Conservation (phyloP, 2,888 invertebrate genomes). For the Chorisops tibialis region DNA sequence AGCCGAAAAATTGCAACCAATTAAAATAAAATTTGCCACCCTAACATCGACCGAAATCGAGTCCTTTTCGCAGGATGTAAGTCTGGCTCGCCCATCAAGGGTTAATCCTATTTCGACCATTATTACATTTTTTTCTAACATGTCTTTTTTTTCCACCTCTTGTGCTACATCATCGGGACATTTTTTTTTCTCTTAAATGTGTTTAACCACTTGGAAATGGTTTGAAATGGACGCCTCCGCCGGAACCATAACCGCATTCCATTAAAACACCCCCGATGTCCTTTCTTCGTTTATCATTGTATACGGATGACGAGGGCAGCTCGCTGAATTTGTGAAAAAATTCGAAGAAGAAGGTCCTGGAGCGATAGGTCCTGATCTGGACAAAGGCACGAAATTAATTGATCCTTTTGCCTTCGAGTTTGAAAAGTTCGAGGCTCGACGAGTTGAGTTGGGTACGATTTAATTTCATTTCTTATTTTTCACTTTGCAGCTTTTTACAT, state of each 20-base stretch:
- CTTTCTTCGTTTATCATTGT: too few species aligned
- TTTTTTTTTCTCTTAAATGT: too few species aligned
- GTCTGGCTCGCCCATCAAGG: constrained; percentile 23
- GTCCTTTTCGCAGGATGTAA: constrained; percentile 47
- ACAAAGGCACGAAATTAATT: constrained; percentile 67
- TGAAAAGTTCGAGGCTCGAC: constrained; percentile 62
- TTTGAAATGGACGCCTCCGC: too few species aligned
- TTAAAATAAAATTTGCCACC: constrained; percentile 83
- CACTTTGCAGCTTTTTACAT: not conserved
- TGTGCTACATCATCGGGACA: too few species aligned
- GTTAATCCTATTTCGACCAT: not conserved
- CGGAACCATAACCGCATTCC: too few species aligned
- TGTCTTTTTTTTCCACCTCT: too few species aligned
- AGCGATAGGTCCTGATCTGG: constrained; percentile 73
- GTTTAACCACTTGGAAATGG: too few species aligned
- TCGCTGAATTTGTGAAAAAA: constrained; percentile 63
- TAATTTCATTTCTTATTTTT: not conserved
- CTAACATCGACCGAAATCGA: constrained; percentile 72
- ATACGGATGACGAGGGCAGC: constrained; percentile 35
- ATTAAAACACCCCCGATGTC: too few species aligned
- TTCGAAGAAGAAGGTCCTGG: constrained; percentile 78
- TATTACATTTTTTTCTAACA: not conserved
- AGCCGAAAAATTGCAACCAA: constrained; percentile 66
- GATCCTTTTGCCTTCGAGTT: constrained; percentile 59
- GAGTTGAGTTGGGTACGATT: constrained; percentile 51